Conservation (phyloP, 2,888 invertebrate genomes). For the Caenorhabditis plicata region DNA sequence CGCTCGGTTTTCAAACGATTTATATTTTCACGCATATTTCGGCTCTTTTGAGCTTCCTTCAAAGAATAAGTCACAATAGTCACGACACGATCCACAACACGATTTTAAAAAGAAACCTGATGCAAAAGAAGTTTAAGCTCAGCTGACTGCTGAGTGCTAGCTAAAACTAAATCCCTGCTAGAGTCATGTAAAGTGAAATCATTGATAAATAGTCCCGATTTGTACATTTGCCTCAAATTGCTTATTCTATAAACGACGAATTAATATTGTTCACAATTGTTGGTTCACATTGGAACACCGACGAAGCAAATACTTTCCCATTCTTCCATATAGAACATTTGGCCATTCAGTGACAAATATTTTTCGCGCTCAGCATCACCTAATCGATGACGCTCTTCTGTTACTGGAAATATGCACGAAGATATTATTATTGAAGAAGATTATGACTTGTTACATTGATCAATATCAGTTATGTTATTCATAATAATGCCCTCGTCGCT, state of each 20-base stretch:
- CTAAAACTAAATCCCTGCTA: slow-evolving; percentile 91
- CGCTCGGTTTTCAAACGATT: slow-evolving; percentile 90
- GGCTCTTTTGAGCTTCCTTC: slow-evolving; percentile 93
- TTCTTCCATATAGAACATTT: slow-evolving; percentile 97
- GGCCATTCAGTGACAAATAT: slow-evolving; percentile 79
- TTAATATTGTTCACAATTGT: neutral
- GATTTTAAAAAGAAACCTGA: slow-evolving; percentile 66
- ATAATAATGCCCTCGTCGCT: slow-evolving; percentile 39
- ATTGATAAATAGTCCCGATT: slow-evolving; percentile 91
- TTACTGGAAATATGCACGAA: slow-evolving; percentile 33
- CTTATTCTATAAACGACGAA: slow-evolving; percentile 74
- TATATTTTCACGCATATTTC: slow-evolving; percentile 94
- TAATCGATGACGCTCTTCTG: slow-evolving; percentile 72
- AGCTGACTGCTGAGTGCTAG: slow-evolving; percentile 94
- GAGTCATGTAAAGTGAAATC: slow-evolving; percentile 99
- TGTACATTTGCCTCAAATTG: slow-evolving; percentile 85
- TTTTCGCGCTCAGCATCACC: slow-evolving; percentile 42
- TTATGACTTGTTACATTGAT: slow-evolving; percentile 26
- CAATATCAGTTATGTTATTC: slow-evolving; percentile 34
- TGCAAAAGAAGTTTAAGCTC: slow-evolving; percentile 91
- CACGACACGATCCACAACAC: slow-evolving; percentile 1
- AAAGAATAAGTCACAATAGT: slow-evolving; percentile 5
- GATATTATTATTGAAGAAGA: neutral
- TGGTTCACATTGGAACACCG: slow-evolving; percentile 77
- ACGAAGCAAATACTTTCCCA: slow-evolving; percentile 97